Conservation (phyloP, 2,888 invertebrate species). For the Philaethria dido region DNA sequence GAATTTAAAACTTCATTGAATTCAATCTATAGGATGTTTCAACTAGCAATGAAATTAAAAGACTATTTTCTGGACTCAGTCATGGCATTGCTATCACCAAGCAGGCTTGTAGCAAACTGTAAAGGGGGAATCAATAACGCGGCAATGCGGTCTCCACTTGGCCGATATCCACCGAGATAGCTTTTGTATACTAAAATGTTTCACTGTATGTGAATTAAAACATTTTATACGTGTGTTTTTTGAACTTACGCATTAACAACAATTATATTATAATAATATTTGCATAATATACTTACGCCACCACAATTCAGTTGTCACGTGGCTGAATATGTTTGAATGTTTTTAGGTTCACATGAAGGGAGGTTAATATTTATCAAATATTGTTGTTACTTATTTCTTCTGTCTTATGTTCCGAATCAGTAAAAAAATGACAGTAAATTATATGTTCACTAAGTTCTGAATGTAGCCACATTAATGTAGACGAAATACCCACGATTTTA, state of each 20-base stretch:
- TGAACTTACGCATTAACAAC: neutral
- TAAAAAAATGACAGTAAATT: no score
- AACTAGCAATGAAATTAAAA: neutral
- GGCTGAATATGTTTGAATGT: no score
- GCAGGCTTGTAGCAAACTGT: slow-evolving; percentile 21
- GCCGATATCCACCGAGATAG: slow-evolving; percentile 6
- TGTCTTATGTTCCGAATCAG: no score
- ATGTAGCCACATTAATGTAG: neutral
- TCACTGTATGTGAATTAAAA: neutral
- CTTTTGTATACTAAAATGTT: neutral
- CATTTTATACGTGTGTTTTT: neutral
- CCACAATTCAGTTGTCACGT: no score
- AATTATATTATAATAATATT: neutral
- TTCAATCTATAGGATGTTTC: neutral
- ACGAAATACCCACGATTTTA: neutral
- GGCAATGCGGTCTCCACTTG: slow-evolving; percentile 33
- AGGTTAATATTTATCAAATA: neutral
- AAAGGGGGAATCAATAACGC: slow-evolving; percentile 56
- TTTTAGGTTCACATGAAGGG: neutral
- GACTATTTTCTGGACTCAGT: neutral
- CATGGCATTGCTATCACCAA: neutral
- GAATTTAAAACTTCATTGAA: no score
- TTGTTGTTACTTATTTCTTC: no score
- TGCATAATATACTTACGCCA: neutral
- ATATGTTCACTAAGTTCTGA: neutral